phyloP scores from a whole-genome alignment of 30 jellyfish, hydroid and myxozoan genomes.

The Aurelia aurita region DNA sequence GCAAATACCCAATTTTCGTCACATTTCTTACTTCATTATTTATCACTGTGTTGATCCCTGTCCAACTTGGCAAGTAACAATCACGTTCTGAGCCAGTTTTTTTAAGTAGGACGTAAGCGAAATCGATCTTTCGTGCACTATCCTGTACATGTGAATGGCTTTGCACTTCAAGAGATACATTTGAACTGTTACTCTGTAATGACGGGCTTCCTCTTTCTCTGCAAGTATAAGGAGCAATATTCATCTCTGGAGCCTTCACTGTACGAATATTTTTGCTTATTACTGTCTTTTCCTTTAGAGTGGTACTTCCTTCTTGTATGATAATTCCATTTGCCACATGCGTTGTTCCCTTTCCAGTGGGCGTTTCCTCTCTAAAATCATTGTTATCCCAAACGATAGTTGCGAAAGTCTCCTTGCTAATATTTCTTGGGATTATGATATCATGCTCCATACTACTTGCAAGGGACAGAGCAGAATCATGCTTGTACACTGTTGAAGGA shows the following conservation, averaged over 20 bases:
- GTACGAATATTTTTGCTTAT: conserved; percentile 41
- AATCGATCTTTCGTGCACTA: conserved; percentile 12
- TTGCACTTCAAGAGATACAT: conserved; percentile 18
- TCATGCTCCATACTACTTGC: conserved; percentile 33
- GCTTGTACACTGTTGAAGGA: conserved; percentile 67
- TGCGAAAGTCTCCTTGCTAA: conserved; percentile 27
- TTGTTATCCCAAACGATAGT: conserved; percentile 48
- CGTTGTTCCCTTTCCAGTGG: conserved; percentile 66
- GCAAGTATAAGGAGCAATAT: conserved; percentile 29
- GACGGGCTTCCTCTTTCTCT: conserved; percentile 49
- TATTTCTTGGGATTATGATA: conserved; percentile 47
- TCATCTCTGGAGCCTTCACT: conserved; percentile 42
- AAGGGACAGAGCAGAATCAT: conserved; percentile 62
- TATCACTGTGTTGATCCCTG: conserved; percentile 27
- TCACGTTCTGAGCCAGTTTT: neutral
- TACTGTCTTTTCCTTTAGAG: conserved; percentile 8
- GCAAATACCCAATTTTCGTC: conserved; percentile 41
- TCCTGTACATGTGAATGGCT: conserved; percentile 26
- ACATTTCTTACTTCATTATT: conserved; percentile 26
- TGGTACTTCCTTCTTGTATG: conserved; percentile 25
- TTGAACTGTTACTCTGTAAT: conserved; percentile 39
- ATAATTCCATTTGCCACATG: conserved; percentile 66
- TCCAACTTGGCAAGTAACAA: conserved; percentile 48
- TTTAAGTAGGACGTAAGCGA: conserved; percentile 15
- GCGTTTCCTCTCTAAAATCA: conserved; percentile 65